These are phyloP conservation scores for Sinohyriopsis cumingii DNA, from an alignment of 2,888 invertebrate genomes.

Conservation along the genomic window DNA sequence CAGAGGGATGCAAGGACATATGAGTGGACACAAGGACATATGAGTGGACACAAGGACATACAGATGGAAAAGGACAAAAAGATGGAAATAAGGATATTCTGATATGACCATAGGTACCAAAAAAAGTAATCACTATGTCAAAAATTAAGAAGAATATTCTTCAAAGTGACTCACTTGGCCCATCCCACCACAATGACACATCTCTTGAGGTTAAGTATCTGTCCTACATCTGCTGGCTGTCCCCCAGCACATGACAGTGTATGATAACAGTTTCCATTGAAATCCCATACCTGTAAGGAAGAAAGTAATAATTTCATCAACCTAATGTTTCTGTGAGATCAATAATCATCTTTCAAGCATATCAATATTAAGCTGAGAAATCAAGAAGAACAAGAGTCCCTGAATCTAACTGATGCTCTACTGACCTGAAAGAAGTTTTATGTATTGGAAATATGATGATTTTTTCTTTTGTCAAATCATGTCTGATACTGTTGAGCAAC, in stretches of 20 bases:
- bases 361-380: background rate
- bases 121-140: too few species aligned
- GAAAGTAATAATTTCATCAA: background rate
- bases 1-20: too few species aligned
- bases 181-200: slow-evolving; percentile 69
- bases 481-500: too few species aligned
- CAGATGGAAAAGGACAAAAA: too few species aligned
- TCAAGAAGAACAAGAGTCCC: background rate
- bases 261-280: slow-evolving; percentile 71
- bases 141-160: background rate
- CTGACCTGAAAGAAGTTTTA: background rate
- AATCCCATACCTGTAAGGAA: slow-evolving; percentile 70
- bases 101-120: too few species aligned
- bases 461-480: too few species aligned
- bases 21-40: too few species aligned
- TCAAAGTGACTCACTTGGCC: slow-evolving; percentile 61
- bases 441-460: background rate
- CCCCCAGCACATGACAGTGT: slow-evolving; percentile 67
- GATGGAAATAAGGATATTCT: too few species aligned
- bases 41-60: too few species aligned
- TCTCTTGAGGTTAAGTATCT: slow-evolving; percentile 68
- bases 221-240: slow-evolving; percentile 69
- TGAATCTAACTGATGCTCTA: background rate
- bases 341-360: background rate
- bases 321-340: background rate